Base-by-base conservation (phyloP, 2,797 vertebrate genomes). In the Nannoperca obscura region DNA sequence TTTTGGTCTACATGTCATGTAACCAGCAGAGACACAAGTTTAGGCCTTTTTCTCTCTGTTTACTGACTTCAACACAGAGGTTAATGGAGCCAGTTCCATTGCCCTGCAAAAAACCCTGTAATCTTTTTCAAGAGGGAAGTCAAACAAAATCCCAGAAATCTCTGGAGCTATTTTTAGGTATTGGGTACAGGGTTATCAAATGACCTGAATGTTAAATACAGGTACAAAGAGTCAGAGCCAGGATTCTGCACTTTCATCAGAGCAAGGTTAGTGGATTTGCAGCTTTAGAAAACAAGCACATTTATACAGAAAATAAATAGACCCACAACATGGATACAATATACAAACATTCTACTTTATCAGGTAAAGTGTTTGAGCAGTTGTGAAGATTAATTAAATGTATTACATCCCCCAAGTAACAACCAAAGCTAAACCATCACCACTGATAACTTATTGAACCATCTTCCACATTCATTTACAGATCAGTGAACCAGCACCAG, bases 81-180 rank as follows among this genome's bases (percentile, higher is more conserved):
- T 88, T 42, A 76, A 58, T 42, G 40, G 74, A 71, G 50, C 71
- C 59, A 40, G 76, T 64, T 74, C 54, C 67, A 46, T 6, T 79
- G 83, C 50, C 44, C 73, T 74, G 44, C 53, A 76, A 62, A 60
- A n/a, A 49, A 47, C 66, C 9, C 2, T 59, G 24, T 54, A 47
- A 44, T 30, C 52, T 60, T 47, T 72, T 75, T 72, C 34, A 67
- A 76, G 69, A 55, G 46, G 58, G 27, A 81, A 81, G 67, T 84
- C 84, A 91, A 91, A 90, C 74, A 90, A 86, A 87, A 65, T 50
- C 54, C 7, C 54, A 64, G 55, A 82, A 80, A 76, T 68, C 60
- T 52, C 19, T 9, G 13, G 47, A 59, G 61, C 77, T 94, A 94
- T 92, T 88, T 92, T 92, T 89, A 91, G 90, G 38, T 61, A 24